Evolutionary conservation across 1,140 invertebrate genomes (phyloP), one percentile per base, ranked within the genome.

Genomic region (Drosophila leontia): DNA sequence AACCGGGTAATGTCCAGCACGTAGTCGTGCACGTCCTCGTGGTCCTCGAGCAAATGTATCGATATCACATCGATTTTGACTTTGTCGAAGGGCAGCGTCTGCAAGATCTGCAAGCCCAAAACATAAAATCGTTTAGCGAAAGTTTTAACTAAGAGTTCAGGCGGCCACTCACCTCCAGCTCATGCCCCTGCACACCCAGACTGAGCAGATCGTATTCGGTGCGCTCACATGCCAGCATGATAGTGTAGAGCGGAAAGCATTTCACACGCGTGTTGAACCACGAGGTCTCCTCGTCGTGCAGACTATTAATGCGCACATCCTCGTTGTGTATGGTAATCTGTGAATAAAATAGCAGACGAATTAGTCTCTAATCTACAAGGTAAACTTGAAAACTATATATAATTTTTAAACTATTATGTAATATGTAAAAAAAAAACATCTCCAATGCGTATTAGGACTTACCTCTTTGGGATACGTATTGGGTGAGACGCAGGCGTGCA

Each of bases 221-320:
- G 44, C 95, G 94, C 82, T 96, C 96, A 72, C 96, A 95, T 37
- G 97, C 97, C 64, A 97, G 93, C 82, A 98, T 93, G 60, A 97
- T 93, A 19, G 97, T 96, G 90, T 96, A 96, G 56, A 98, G 94
- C 75, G 97, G 97, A 92, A 97, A 97, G 93, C 97, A 98, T 91
- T 96, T 96, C 55, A 97, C 95, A 77, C 96, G 94, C 45, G 96
- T 94, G 79, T 93, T 92, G 60, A 93, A 93, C 91, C 92, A 92
- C 55, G 88, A 88, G 50, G 82, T 91, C 76, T 92, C 91, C 75
- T 94, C 94, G 83, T 95, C 94, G 37, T 93, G 93, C 48, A 95
- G 81, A 85, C 94, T 94, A 47, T 93, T 94, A 37, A 94, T 94
- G 83, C 94, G 94, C 42, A 95, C 94, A 79, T 93, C 92, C 79